Conservation (phyloP, 2,888 invertebrate species). For the Leptinotarsa tumamoca region DNA sequence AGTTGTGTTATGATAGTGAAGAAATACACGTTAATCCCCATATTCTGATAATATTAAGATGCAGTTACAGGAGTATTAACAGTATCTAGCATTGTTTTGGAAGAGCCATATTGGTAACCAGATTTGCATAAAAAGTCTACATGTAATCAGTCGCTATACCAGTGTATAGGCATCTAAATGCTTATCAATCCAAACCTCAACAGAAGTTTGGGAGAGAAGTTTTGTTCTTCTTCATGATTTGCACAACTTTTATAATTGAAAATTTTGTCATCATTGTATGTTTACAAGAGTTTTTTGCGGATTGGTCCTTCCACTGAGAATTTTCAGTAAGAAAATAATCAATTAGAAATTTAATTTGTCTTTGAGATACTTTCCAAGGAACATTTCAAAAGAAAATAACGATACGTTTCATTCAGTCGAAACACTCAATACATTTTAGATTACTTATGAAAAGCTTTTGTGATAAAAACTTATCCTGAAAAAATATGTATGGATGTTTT, state of each 20-base stretch:
- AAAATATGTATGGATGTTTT: slow-evolving; percentile 40
- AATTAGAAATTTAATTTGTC: background rate
- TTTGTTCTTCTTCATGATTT: background rate
- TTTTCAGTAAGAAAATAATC: too few species aligned
- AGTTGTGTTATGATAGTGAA: too few species aligned
- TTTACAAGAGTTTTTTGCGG: too few species aligned
- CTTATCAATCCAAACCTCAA: background rate
- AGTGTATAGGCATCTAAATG: background rate
- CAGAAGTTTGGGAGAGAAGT: background rate
- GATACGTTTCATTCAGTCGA: slow-evolving; percentile 17
- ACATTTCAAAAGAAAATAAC: background rate
- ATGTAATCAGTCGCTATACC: too few species aligned
- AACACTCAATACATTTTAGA: slow-evolving; percentile 37
- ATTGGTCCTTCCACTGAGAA: too few species aligned
- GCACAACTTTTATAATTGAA: background rate
- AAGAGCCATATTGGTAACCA: too few species aligned
- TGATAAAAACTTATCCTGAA: slow-evolving; percentile 50
- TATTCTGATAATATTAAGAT: too few species aligned
- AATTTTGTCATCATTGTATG: too few species aligned
- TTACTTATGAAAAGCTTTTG: slow-evolving; percentile 54
- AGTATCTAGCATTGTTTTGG: too few species aligned
- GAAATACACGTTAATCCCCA: too few species aligned
- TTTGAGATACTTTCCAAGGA: background rate
- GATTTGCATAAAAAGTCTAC: too few species aligned
- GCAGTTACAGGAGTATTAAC: too few species aligned